Conservation (phyloP, 2,888 invertebrate species). For the Drosophila engyochracea region DNA sequence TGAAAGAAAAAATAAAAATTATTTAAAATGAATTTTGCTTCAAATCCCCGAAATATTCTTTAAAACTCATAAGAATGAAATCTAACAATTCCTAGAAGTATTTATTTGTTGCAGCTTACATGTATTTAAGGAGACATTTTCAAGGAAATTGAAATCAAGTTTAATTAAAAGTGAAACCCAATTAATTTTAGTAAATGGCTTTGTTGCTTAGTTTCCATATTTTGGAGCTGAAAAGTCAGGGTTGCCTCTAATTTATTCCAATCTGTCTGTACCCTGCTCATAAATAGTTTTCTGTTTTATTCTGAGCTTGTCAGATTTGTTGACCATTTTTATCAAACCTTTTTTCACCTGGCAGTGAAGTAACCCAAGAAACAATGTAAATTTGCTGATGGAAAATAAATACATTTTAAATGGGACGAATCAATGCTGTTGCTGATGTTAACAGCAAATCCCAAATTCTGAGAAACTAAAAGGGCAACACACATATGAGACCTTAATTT, state of each 20-base stretch:
- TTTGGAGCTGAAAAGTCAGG: neutral
- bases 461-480: neutral
- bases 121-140: neutral
- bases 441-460: slow-evolving; percentile 4
- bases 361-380: slow-evolving; percentile 6
- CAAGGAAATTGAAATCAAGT: neutral
- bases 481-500: neutral
- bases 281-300: slow-evolving; percentile 50
- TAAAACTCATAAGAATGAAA: neutral
- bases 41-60: neutral
- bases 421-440: slow-evolving; percentile 5
- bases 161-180: neutral
- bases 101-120: no score
- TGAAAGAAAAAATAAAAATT: neutral
- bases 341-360: neutral
- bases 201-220: neutral
- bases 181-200: neutral
- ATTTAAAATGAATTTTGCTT: neutral
- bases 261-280: slow-evolving; percentile 15
- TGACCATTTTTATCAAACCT: neutral
- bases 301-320: slow-evolving; percentile 22
- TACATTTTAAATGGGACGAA: slow-evolving; percentile 12
- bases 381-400: slow-evolving; percentile 12
- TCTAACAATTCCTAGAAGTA: neutral
- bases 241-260: neutral